Conservation (phyloP, 2,797 vertebrate genomes). For the Vespertilio murinus region DNA sequence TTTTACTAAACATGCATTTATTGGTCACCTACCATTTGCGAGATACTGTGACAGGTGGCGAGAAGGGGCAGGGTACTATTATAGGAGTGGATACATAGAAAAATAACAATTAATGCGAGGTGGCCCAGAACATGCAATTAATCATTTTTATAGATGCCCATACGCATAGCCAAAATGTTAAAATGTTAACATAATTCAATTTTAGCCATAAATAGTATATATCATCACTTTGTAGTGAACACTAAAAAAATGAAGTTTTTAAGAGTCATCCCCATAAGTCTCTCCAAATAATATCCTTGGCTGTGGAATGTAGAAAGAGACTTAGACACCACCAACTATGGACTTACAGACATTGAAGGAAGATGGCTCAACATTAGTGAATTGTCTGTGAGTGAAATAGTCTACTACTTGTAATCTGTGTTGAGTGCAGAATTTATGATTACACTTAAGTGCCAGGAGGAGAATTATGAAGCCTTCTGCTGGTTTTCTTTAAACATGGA, state of each 20-base stretch:
- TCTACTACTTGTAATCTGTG: neutral
- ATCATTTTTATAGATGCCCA: neutral
- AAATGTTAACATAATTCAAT: neutral
- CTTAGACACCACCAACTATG: neutral
- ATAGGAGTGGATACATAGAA: neutral
- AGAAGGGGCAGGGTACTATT: neutral
- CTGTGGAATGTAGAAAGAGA: neutral
- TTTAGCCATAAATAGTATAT: neutral
- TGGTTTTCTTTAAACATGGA: neutral
- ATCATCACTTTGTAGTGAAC: neutral
- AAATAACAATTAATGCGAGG: neutral
- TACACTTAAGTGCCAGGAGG: neutral
- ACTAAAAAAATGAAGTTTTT: neutral
- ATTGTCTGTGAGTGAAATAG: neutral
- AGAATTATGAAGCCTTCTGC: neutral
- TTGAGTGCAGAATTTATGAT: neutral
- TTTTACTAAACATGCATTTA: neutral
- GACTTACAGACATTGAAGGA: neutral
- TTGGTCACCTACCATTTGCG: neutral
- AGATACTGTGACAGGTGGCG: neutral
- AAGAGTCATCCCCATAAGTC: neutral
- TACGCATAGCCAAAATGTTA: neutral
- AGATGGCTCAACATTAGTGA: neutral
- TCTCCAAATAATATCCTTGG: neutral
- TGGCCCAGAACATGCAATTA: constrained; percentile 22